Percentiles rank a stretch among this genome's conserved stretches.
phyloP scores from a whole-genome alignment of 2,888 invertebrate species.

The Eremobia ochroleuca region DNA sequence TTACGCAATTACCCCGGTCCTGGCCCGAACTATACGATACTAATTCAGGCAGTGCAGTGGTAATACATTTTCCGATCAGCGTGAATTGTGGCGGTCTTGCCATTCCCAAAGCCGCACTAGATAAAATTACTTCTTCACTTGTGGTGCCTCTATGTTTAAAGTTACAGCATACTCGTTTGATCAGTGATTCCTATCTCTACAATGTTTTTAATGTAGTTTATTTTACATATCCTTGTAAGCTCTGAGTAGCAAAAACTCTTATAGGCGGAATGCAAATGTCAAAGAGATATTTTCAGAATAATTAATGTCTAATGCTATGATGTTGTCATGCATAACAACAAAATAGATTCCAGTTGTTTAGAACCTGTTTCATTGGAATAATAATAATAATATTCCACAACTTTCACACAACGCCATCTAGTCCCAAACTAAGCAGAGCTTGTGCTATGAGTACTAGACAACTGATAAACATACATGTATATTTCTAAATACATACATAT shows the following conservation, averaged over 20 bases:
- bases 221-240: constrained; percentile 28
- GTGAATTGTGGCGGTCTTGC: neutral
- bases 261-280: constrained; percentile 43
- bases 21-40: neutral
- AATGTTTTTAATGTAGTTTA: neutral
- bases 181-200: neutral
- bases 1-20: neutral
- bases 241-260: constrained; percentile 23
- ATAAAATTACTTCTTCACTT: neutral
- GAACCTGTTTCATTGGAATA: constrained; percentile 34
- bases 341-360: constrained; percentile 19
- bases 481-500: too few species aligned
- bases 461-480: too few species aligned
- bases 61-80: neutral
- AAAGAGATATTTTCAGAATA: constrained; percentile 44
- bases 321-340: constrained; percentile 25
- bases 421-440: too few species aligned
- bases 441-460: too few species aligned
- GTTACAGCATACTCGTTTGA: too few species aligned
- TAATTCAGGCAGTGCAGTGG: neutral
- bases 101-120: neutral
- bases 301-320: constrained; percentile 9
- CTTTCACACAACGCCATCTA: too few species aligned
- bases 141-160: neutral
- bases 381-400: too few species aligned